Base-by-base conservation (phyloP, 2,113 vertebrate genomes). In the Callospermophilus lateralis region DNA sequence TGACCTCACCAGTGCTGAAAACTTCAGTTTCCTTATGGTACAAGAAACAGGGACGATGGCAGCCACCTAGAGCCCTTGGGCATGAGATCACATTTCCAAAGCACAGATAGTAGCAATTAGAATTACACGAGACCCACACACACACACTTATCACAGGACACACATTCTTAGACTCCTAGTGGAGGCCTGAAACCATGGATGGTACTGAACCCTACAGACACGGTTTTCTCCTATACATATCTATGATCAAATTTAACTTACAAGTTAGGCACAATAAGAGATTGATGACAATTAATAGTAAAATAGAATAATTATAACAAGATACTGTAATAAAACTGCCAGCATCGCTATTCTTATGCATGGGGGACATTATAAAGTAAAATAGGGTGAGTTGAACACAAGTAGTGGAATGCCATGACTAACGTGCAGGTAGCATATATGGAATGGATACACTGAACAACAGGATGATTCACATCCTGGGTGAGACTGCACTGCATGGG, bases 31-130 rank as follows among this genome's bases (percentile, higher is more conserved):
- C 68, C 90, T 92, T 32, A 12, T 68, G 39, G 55, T 89, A n/a
- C 80, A 67, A 89, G 45, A 45, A 91, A 72, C 42, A 45, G 42
- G 48, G 63, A 16, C 19, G 55, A 73, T 3, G 24, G 28, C 32
- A 79, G 3, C 39, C 67, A 53, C 85, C 76, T 11, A 79, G 84
- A 15, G 58, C 32, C 26, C 85, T 80, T 3, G 32, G 8, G 24
- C 45, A 34, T 32, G 37, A 45, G 28, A 5, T 53, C 28, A 51
- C 12, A 53, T 13, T 55, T 20, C 55, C 78, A 65, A n/a, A 48
- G 55, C 0, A 51, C 0, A 0, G n/a, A 34, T 17, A 37, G 13
- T 0, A 32, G 65, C 13, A 30, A 8, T 55, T 11, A 30, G 65
- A 94, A 48, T 81, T 77, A 51, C 22, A 6, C 37, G 32, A 39